Evolutionary conservation across 1,140 invertebrate genomes (phyloP).

Genomic region (Aphis craccivora): DNA sequence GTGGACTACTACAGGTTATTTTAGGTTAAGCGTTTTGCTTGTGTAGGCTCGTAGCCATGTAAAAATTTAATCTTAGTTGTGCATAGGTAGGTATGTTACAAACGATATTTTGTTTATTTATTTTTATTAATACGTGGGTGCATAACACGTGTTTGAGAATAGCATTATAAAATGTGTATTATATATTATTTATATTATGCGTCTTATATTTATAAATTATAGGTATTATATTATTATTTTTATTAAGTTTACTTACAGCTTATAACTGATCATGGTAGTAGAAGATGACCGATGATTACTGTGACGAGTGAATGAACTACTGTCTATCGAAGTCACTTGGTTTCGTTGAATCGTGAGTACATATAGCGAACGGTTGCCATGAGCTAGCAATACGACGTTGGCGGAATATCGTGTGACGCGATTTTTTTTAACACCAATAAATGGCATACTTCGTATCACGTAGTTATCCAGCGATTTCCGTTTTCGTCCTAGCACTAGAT

Average conservation of each 20-base stretch:
- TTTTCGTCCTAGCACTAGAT: neutral
- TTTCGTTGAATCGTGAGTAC: conserved; percentile 1
- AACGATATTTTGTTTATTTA: neutral
- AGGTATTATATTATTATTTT: no score
- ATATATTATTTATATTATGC: neutral
- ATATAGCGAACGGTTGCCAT: conserved; percentile 19
- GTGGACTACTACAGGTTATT: no score
- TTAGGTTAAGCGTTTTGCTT: no score
- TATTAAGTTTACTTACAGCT: neutral
- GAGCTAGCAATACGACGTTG: conserved; percentile 17
- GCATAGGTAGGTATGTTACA: neutral
- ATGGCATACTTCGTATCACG: no score
- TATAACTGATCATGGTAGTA: neutral
- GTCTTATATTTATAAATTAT: neutral
- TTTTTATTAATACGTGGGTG: neutral
- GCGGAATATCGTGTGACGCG: neutral
- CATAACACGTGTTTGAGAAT: neutral
- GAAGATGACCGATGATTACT: neutral
- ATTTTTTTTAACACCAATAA: neutral
- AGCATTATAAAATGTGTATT: neutral
- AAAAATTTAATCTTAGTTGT: no score
- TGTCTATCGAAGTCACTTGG: neutral
- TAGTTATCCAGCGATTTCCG: neutral
- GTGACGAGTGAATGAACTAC: no score
- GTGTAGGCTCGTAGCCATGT: no score